Conservation (phyloP, 2,113 vertebrate genomes). For the Ursus arctos region DNA sequence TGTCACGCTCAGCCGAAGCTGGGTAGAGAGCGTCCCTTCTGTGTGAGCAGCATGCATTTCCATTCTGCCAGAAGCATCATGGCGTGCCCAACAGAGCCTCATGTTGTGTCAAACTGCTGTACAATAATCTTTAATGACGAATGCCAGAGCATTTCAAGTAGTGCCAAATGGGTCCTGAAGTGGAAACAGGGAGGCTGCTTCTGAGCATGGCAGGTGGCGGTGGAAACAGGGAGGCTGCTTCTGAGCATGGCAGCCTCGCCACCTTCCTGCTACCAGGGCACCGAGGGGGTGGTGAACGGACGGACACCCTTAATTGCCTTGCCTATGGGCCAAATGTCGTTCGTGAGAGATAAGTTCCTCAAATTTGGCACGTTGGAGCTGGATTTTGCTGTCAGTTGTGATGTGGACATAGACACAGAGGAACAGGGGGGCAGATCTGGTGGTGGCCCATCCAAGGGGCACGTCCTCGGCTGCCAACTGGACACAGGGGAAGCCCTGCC, state of each 20-base stretch:
- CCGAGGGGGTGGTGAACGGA: neutral
- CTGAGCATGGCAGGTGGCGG: conserved; percentile 44
- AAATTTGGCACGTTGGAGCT: neutral
- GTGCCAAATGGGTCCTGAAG: conserved; percentile 66
- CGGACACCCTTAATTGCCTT: conserved; percentile 39
- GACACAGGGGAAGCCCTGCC: fast-evolving
- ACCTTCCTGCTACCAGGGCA: neutral
- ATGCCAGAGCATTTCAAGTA: conserved; percentile 66
- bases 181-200: conserved; percentile 48
- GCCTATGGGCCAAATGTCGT: neutral
- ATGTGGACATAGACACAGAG: neutral
- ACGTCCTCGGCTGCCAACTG: neutral
- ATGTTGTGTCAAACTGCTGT: neutral
- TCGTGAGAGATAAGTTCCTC: conserved; percentile 13
- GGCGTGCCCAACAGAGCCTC: neutral
- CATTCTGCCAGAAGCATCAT: neutral
- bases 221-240: conserved; percentile 49
- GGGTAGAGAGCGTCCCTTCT: neutral
- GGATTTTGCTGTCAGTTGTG: neutral
- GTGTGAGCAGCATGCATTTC: neutral
- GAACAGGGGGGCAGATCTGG: fast-evolving
- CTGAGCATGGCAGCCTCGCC: conserved; percentile 60
- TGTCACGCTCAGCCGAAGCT: neutral
- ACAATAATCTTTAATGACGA: conserved; percentile 70
- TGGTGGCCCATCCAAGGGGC: fast-evolving